Evolutionary conservation across 2,888 invertebrate genomes (phyloP), one percentile per base, ranked within the genome.

Genomic region (Timandra comae): DNA sequence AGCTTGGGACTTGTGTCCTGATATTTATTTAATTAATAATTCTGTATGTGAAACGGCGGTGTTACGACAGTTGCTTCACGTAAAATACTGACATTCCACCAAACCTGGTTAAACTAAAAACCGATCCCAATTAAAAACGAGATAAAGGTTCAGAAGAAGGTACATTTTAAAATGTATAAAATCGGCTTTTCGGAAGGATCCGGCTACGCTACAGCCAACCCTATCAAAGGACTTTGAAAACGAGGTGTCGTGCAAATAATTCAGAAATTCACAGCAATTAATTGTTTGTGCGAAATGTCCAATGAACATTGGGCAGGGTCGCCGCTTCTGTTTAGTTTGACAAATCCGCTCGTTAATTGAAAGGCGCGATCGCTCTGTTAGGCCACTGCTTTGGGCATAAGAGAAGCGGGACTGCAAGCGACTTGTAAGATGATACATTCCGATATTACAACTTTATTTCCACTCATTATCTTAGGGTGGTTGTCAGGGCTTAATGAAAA

Each of bases 311-410:
- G n/a, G n/a, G n/a, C n/a, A n/a, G 45, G 47, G 44, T 52, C 46
- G 43, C 40, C 28, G 49, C 45, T 40, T 46, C 55, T 61, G 57
- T 67, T 58, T 58, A 58, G 56, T 58, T 67, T 67, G 63, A 64
- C 64, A 66, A 67, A 67, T 64, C 59, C 56, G 54, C 52, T 55
- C 46, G 56, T 56, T 67, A 62, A 62, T 62, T 60, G 52, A 51
- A 48, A 44, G 49, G 43, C 46, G 43, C 42, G 41, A 48, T 48
- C 46, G 52, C 28, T 50, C 37, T 7, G 27, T 25, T 25, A 33
- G 35, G 21, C 16, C 21, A 12, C 27, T 38, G 9, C 16, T 24
- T 7, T 10, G 28, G 33, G 12, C 21, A 5, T 11, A 12, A 25
- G 19, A 13, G 9, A 8, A 32, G 32, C 23, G 30, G 12, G 2